A percentile compares a stretch with the other conserved stretches of the same genome.
phyloP scores from a whole-genome alignment of 2,797 vertebrate genomes.

The Clamator glandarius region DNA sequence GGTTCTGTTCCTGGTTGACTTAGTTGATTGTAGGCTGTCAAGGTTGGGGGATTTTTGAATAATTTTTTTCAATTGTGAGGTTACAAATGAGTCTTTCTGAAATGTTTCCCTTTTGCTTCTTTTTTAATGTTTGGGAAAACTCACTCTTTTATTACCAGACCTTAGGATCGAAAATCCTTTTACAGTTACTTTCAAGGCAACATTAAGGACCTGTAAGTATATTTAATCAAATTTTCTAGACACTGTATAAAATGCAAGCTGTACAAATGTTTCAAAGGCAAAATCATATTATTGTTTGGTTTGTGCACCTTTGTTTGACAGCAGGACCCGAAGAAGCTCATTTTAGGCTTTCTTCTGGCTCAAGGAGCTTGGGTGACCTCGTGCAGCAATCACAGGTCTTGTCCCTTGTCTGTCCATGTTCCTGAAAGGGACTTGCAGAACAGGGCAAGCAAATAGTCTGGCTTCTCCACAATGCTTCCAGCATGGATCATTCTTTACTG shows the following conservation, averaged over 20 bases:
- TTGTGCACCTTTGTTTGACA: neutral
- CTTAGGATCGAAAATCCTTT: conserved; percentile 6
- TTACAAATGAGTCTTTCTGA: conserved; percentile 40
- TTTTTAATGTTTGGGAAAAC: conserved; percentile 20
- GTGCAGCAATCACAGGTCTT: neutral
- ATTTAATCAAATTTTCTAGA: neutral
- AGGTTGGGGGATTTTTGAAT: conserved; percentile 23
- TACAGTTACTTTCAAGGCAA: neutral
- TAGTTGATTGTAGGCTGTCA: conserved; percentile 63
- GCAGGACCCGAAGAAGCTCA: neutral
- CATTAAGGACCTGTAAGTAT: neutral
- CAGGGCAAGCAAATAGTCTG: neutral
- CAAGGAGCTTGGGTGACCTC: neutral
- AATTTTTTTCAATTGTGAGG: conserved; percentile 47
- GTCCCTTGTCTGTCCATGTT: neutral
- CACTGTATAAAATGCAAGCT: neutral
- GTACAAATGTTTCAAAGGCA: neutral
- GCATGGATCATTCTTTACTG: neutral
- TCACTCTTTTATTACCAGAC: conserved; percentile 6
- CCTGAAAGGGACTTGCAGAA: neutral
- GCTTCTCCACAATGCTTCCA: neutral
- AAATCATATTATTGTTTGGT: neutral
- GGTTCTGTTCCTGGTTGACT: conserved; percentile 42
- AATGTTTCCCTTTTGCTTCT: conserved; percentile 34
- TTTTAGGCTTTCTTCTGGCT: neutral